Evolutionary conservation across 2,888 invertebrate genomes (phyloP), one percentile per base, ranked within the genome.

Genomic region (Phengaris arion): DNA sequence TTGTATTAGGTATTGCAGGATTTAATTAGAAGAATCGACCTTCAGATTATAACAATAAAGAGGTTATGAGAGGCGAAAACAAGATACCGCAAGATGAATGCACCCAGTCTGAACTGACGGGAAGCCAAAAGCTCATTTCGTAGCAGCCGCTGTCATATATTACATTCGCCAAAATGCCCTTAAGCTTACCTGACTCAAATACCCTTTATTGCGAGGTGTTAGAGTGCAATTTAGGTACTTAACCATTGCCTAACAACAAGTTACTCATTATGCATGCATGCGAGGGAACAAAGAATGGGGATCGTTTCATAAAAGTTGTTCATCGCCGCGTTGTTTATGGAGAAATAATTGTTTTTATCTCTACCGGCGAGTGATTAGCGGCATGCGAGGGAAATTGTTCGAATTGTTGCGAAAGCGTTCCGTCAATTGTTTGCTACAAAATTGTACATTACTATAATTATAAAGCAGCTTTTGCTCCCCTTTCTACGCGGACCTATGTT

Each of bases 71-170:
- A 70, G 9, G 51, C 12, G 15, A 52, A 15, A 52, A 70, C 51
- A 46, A 75, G 54, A 69, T 69, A 46, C 15, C 76, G 77, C 75
- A 75, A 82, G 82, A 85, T 84, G 85, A 85, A 83, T 84, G 83
- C 81, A 82, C 81, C 83, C 83, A 84, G 84, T 84, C 80, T 79
- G 79, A 79, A 81, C 82, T 83, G 85, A 84, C 84, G 85, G 35
- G 81, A 85, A 85, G 79, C 83, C 84, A 85, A 84, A 85, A 89
- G 87, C 87, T 90, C 87, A 91, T 92, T 91, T 91, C 88, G 90
- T 90, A 87, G 86, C 86, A 83, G 84, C 85, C 86, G 89, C 90
- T 86, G 86, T 87, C 89, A 87, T 87, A 89, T 90, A 89, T 89
- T 87, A 88, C 87, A 87, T 86, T 85, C 85, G 85, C 87, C 85